phyloP scores from a whole-genome alignment of 2,888 invertebrate genomes.

The Hesperia comma region DNA sequence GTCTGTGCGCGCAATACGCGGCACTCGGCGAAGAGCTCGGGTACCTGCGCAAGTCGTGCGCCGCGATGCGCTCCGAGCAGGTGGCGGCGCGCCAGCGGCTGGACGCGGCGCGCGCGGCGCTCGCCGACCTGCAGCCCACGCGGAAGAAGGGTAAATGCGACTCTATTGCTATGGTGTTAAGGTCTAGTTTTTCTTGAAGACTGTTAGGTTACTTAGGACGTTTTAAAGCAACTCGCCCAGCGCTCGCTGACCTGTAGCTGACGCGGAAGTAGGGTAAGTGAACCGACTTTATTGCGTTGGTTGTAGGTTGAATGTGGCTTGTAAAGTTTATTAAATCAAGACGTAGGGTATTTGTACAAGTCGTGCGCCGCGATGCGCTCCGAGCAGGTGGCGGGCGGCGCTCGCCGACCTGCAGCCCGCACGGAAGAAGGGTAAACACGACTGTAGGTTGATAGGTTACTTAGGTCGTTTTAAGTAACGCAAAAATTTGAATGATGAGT shows the following conservation, averaged over 20 bases:
- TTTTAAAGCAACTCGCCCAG: too few species aligned
- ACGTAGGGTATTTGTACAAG: conserved; percentile 47
- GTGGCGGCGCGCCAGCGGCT: conserved; percentile 52
- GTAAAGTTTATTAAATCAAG: too few species aligned
- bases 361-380: conserved; percentile 52
- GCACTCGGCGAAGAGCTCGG: conserved; percentile 43
- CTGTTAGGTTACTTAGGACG: too few species aligned
- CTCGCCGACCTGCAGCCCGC: conserved; percentile 47
- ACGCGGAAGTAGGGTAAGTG: too few species aligned
- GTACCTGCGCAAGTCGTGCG: conserved; percentile 50
- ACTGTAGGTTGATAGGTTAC: too few species aligned
- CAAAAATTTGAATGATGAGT: too few species aligned
- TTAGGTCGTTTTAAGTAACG: too few species aligned
- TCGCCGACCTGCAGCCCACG: conserved; percentile 46
- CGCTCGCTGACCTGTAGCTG: too few species aligned
- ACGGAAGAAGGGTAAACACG: conserved; percentile 52
- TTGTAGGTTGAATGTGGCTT: too few species aligned
- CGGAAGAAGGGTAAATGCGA: conserved; percentile 53
- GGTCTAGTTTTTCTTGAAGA: too few species aligned
- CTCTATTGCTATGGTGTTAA: too few species aligned
- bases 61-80: conserved; percentile 54
- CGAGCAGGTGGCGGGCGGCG: conserved; percentile 53
- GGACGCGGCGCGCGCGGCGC: conserved; percentile 49
- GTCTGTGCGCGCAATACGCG: conserved; percentile 52
- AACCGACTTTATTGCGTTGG: too few species aligned